Conservation (phyloP, 2,797 vertebrate genomes). For the Periophthalmus magnuspinnatus region DNA sequence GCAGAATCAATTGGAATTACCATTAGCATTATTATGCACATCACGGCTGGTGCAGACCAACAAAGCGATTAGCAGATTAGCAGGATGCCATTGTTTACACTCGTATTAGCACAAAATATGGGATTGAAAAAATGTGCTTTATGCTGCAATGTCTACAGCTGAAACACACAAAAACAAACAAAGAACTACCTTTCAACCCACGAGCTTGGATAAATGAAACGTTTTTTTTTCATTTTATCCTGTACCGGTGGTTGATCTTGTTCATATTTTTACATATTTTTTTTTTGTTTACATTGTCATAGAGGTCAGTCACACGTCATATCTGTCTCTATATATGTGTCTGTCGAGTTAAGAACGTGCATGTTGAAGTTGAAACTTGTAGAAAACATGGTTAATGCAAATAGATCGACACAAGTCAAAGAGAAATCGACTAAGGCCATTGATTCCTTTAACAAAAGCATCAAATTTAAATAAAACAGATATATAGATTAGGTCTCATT, state of each 20-base stretch:
- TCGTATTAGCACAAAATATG: slow-evolving; percentile 9
- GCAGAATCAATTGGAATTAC: slow-evolving; percentile 64
- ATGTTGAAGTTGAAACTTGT: no score
- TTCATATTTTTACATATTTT: no score
- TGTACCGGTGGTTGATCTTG: no score
- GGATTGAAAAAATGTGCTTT: not conserved
- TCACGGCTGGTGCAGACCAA: slow-evolving; percentile 36
- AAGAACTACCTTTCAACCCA: not conserved
- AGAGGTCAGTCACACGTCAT: no score
- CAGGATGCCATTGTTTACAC: slow-evolving; percentile 12
- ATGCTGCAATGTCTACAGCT: not conserved
- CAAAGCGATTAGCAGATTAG: slow-evolving; percentile 32
- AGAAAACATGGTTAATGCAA: not conserved
- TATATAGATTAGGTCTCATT: slow-evolving; percentile 69
- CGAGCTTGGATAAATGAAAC: no score
- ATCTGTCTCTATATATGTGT: no score
- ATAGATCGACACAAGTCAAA: slow-evolving; percentile 69
- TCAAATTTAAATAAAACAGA: slow-evolving; percentile 78
- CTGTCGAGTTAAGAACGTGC: no score
- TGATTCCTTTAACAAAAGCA: slow-evolving; percentile 75
- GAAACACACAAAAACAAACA: not conserved
- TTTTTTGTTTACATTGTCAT: no score
- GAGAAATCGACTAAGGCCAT: slow-evolving; percentile 68
- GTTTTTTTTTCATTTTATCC: no score
- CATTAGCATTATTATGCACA: slow-evolving; percentile 45